phyloP scores from a whole-genome alignment of 2,888 invertebrate species.

The Mesorhabditis sp. region DNA sequence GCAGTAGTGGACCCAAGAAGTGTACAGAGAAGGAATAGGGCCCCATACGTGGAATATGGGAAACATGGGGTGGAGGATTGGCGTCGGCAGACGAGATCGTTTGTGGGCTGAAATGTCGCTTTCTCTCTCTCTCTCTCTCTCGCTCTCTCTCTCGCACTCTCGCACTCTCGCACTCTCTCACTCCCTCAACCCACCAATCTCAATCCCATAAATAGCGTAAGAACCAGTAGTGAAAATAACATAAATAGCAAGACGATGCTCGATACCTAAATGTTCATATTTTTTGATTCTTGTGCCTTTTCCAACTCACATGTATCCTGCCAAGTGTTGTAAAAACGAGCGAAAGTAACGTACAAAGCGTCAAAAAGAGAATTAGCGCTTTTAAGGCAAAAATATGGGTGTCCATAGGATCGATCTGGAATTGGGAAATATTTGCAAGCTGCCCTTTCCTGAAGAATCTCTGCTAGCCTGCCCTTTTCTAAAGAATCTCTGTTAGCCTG shows the following conservation, averaged over 20 bases:
- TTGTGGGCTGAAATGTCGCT: background rate
- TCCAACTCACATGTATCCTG: background rate
- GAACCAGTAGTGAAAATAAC: no score
- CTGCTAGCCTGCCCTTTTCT: no score
- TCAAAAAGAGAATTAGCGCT: background rate
- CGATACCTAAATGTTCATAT: no score
- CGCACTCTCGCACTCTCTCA: no score
- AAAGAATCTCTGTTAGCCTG: no score
- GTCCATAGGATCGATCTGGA: background rate
- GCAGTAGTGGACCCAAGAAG: background rate
- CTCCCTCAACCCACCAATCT: no score
- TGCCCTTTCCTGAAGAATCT: no score
- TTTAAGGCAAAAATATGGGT: background rate
- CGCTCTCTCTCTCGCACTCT: no score
- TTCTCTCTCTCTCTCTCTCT: no score
- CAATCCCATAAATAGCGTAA: no score
- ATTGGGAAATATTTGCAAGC: background rate
- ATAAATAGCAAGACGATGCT: no score
- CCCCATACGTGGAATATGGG: background rate
- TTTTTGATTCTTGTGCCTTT: no score
- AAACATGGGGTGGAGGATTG: background rate
- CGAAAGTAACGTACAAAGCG: background rate
- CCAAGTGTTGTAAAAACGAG: background rate
- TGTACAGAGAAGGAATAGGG: background rate
- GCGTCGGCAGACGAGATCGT: background rate